Evolutionary conservation across 2,888 invertebrate genomes (phyloP), one percentile per base, ranked within the genome.

Genomic region (Pardosa pseudoannulata): DNA sequence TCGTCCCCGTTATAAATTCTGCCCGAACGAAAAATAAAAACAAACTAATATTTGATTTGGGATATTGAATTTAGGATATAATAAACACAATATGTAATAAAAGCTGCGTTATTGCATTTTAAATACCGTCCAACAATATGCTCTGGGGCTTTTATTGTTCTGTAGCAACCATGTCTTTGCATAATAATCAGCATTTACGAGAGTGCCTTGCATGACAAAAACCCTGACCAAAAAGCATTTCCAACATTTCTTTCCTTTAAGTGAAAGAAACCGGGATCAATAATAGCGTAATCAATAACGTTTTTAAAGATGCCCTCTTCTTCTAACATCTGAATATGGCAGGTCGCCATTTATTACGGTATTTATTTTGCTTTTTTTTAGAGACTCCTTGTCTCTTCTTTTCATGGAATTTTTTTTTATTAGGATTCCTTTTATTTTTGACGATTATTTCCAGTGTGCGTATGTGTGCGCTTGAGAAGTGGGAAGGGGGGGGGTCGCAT

Each of bases 261-360:
- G 65, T 72, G 65, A 85, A 78, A 83, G 78, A 78, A 78, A 72
- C 62, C 36, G 11, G 56, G 78, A 74, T 86, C 86, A 74, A 86
- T 86, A 74, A 79, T 79, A 39, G 68, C 64, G 74, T 75, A 86
- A 86, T 86, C 86, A 86, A 86, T 86, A 86, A 86, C 86, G 74
- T 86, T 86, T 79, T 86, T 79, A 86, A 86, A 70, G 79, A 86
- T 86, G 79, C 79, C 74, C 82, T 71, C 79, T 86, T 86, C 70
- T 75, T 73, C 74, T 56, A 79, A 74, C 86, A 79, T 86, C 86
- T 86, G 86, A 86, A 79, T 79, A 74, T 79, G 86, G 79, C 86
- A 86, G 86, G 74, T 67, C 62, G 68, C 79, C 86, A 86, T 86
- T 86, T 79, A 86, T 86, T 79, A 86, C 75, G 70, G 75, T 74